A percentile compares a stretch with the other conserved stretches of the same genome.
phyloP scores from a whole-genome alignment of 2,113 vertebrate genomes.

The Podiceps cristatus region DNA sequence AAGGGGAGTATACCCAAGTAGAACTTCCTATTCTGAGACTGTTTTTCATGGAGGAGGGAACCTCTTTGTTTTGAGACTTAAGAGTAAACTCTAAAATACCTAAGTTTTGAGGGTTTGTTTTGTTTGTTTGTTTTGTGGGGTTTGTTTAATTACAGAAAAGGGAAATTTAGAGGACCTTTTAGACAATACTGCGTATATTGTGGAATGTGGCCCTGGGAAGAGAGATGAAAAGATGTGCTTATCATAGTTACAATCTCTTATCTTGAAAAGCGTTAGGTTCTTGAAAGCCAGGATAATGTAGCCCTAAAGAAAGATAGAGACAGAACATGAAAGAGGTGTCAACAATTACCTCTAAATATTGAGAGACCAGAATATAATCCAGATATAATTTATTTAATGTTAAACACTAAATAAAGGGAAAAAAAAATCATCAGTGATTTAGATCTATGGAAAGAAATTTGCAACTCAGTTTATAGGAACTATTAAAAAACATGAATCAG shows the following conservation, averaged over 20 bases:
- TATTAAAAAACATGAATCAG: no score
- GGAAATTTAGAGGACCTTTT: neutral
- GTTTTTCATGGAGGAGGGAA: neutral
- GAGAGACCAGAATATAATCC: neutral
- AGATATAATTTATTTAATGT: neutral
- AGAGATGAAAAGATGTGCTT: neutral
- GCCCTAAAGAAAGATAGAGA: neutral
- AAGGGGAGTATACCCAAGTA: neutral
- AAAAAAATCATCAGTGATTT: neutral
- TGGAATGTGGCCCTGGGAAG: neutral
- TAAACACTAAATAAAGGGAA: neutral
- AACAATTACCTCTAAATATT: neutral
- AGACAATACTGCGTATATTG: neutral
- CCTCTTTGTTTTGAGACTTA: neutral
- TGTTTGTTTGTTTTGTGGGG: no score
- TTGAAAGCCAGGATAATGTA: neutral
- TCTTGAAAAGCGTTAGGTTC: neutral
- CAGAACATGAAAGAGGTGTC: neutral
- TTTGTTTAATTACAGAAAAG: neutral
- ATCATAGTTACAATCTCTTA: neutral
- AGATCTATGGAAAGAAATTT: neutral
- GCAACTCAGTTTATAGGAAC: no score
- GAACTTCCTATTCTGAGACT: neutral
- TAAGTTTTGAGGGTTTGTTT: no score
- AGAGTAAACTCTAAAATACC: no score